Evolutionary conservation across 2,888 invertebrate genomes (phyloP).

Genomic region (Phytoseiulus persimilis): DNA sequence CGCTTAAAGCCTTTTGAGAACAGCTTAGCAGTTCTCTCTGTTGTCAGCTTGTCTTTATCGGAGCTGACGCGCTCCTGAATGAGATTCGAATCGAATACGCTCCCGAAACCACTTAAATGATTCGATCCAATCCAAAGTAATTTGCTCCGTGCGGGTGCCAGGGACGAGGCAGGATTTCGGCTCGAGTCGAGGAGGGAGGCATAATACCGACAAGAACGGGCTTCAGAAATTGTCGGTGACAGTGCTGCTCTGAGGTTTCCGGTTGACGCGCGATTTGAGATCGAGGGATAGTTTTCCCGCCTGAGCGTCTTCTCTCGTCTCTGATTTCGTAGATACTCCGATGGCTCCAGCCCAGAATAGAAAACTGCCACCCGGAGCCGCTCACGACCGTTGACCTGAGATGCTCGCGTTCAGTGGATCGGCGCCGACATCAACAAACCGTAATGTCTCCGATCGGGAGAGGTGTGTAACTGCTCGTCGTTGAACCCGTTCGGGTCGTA

Average conservation of each 20-base stretch:
- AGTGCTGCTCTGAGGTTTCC: too few species aligned
- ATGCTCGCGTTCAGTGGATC: neutral
- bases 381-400: neutral
- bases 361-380: neutral
- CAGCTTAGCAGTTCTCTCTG: neutral
- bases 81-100: neutral
- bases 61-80: neutral
- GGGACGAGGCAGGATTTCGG: too few species aligned
- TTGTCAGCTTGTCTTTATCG: neutral
- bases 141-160: neutral
- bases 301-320: too few species aligned
- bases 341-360: too few species aligned
- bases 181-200: too few species aligned
- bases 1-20: neutral
- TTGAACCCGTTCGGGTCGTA: neutral
- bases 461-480: neutral
- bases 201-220: too few species aligned
- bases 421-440: neutral
- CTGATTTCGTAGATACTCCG: too few species aligned
- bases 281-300: too few species aligned
- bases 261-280: too few species aligned
- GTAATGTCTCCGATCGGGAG: neutral
- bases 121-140: neutral
- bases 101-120: neutral
- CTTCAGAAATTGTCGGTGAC: too few species aligned